phyloP scores from a whole-genome alignment of 2,113 vertebrate species.

The Circaetus cinerascens region DNA sequence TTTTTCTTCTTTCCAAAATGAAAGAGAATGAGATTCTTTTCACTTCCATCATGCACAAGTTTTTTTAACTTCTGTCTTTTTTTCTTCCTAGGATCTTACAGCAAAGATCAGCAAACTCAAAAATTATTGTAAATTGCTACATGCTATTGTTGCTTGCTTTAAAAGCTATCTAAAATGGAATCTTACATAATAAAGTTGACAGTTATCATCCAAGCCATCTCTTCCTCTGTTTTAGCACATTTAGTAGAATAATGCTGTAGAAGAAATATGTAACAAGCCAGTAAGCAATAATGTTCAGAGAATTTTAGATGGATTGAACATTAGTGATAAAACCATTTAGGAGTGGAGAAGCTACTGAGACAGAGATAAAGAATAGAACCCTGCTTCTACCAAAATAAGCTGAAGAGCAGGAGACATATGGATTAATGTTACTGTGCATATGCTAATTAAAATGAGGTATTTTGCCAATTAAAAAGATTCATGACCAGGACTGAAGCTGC shows the following conservation, averaged over 20 bases:
- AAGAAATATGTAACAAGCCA: not conserved
- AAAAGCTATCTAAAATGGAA: conserved; percentile 10
- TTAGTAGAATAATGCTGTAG: not conserved
- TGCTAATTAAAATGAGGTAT: not conserved
- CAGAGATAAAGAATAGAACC: not conserved
- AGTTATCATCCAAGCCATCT: not conserved
- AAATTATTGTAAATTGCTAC: conserved; percentile 20
- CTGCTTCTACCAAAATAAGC: not conserved
- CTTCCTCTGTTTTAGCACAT: not conserved
- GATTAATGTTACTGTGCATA: not conserved
- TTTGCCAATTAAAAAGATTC: not conserved
- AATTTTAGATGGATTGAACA: not conserved
- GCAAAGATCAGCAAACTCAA: conserved; percentile 36
- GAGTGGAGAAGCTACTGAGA: not conserved
- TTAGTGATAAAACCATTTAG: not conserved
- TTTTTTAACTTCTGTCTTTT: not conserved
- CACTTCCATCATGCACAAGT: not conserved
- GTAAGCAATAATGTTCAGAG: not conserved
- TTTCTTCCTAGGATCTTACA: not conserved
- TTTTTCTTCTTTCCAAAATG: not conserved
- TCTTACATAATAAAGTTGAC: not conserved
- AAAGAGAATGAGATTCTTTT: not conserved
- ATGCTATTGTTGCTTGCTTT: conserved; percentile 20
- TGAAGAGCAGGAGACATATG: not conserved
- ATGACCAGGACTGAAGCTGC: not conserved